phyloP scores from a whole-genome alignment of 2,888 invertebrate species.

The Drosophila fungiperda region DNA sequence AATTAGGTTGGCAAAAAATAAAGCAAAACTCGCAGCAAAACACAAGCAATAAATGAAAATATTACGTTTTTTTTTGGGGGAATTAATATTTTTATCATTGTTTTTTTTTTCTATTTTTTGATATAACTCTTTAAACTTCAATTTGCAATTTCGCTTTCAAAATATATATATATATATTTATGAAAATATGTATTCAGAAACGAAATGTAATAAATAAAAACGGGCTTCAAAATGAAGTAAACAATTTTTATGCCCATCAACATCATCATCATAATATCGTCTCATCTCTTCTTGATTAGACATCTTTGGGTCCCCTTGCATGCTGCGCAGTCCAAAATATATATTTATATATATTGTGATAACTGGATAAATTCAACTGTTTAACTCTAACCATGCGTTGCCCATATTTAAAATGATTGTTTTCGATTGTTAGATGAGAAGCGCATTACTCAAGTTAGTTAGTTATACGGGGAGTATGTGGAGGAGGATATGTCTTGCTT shows the following conservation, averaged over 20 bases:
- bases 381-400: constrained; percentile 40
- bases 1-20: constrained; percentile 5
- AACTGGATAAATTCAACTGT: constrained; percentile 15
- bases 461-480: constrained; percentile 14
- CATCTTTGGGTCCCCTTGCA: constrained; percentile 21
- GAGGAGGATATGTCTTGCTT: constrained; percentile 28
- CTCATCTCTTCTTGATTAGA: constrained; percentile 10
- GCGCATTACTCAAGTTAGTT: constrained; percentile 44
- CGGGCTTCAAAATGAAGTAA: constrained; percentile 47
- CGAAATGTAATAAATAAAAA: constrained; percentile 40
- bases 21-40: constrained; percentile 21
- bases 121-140: constrained; percentile 33
- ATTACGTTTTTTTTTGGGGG: constrained; percentile 10
- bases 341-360: constrained; percentile 9
- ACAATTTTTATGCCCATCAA: constrained; percentile 35
- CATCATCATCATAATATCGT: background rate
- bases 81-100: constrained; percentile 17
- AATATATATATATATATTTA: constrained; percentile 22
- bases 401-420: constrained; percentile 32
- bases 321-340: constrained; percentile 35
- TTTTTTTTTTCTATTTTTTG: constrained; percentile 9
- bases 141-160: constrained; percentile 35
- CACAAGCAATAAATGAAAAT: constrained; percentile 30
- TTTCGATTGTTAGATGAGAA: constrained; percentile 45
- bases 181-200: constrained; percentile 33